phyloP scores from a whole-genome alignment of 2,113 vertebrate genomes.

The Bettongia penicillata region DNA sequence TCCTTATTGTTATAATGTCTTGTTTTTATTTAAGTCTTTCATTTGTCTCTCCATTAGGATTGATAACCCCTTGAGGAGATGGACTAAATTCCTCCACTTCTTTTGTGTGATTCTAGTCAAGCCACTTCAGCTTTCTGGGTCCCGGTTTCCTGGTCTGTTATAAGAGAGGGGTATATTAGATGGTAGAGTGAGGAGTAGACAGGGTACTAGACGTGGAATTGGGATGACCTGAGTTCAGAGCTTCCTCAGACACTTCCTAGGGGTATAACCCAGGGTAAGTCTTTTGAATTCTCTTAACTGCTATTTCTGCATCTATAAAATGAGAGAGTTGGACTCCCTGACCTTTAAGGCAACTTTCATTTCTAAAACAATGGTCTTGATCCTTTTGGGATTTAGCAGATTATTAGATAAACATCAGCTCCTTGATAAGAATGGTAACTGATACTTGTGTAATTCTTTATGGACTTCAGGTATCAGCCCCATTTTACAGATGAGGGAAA shows the following conservation, averaged over 20 bases:
- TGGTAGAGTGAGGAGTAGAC: neutral
- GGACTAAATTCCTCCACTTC: neutral
- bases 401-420: neutral
- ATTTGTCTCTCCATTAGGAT: neutral
- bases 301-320: neutral
- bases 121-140: neutral
- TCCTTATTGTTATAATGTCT: neutral
- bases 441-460: neutral
- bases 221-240: neutral
- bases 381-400: neutral
- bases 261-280: neutral
- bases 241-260: neutral
- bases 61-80: neutral
- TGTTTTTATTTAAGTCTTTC: neutral
- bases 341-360: neutral
- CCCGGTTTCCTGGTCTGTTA: neutral
- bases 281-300: neutral
- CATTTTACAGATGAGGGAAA: neutral
- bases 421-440: neutral
- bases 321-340: neutral
- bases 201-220: neutral
- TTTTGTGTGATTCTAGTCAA: neutral
- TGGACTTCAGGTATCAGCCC: too few relatives aligned
- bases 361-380: neutral
- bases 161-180: neutral